These are phyloP conservation scores for Abramis brama DNA, from an alignment of 2,113 vertebrate genomes.

Conservation along the genomic window DNA sequence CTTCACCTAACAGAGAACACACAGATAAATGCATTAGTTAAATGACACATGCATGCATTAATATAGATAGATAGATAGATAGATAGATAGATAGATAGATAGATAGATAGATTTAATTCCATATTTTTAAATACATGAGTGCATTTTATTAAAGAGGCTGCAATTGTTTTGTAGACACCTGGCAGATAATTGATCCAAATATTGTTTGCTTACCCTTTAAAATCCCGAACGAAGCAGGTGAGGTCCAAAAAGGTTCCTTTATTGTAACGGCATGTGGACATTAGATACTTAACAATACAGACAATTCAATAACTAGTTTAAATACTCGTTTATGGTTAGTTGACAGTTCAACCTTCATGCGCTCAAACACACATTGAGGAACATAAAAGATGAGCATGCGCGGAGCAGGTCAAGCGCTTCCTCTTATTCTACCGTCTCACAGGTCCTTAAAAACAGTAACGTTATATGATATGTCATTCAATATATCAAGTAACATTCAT, in stretches of 20 bases:
- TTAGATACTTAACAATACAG: neutral
- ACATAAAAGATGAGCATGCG: neutral
- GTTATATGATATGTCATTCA: neutral
- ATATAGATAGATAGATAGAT: too few relatives aligned
- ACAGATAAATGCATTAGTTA: neutral
- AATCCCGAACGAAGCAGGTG: neutral
- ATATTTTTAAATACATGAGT: neutral
- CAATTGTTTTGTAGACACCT: neutral
- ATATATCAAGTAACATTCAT: too few relatives aligned
- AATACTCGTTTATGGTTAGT: neutral
- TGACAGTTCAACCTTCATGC: conserved; percentile 23
- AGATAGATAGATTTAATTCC: neutral
- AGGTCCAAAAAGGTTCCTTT: neutral
- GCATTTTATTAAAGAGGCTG: neutral
- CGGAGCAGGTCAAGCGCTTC: neutral
- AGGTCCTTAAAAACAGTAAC: neutral
- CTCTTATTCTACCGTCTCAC: neutral
- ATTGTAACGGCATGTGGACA: conserved; percentile 11
- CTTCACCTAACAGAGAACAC: conserved; percentile 27
- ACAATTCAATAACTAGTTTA: neutral
- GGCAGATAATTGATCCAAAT: neutral
- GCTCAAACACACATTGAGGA: neutral
- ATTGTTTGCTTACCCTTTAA: conserved; percentile 32
- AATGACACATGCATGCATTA: neutral
- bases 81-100: neutral